Evolutionary conservation across 2,797 vertebrate species (phyloP).

Genomic region (Nyctalus aviator): DNA sequence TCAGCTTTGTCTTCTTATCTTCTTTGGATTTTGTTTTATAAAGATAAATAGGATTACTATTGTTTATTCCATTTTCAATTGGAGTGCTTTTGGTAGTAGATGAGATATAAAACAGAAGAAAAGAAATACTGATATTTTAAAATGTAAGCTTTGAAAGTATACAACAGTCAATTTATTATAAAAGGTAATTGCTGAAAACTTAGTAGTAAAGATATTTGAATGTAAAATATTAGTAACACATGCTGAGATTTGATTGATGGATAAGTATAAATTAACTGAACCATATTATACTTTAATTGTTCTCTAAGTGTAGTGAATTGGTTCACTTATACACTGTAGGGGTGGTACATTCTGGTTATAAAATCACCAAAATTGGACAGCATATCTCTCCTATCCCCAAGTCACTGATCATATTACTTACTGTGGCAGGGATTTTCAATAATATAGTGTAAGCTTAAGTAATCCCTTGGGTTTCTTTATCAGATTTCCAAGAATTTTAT

Average conservation of each 20-base stretch:
- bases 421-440: not conserved
- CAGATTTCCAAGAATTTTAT: not conserved
- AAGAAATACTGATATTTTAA: not conserved
- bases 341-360: not conserved
- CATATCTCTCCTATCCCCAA: not conserved
- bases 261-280: not conserved
- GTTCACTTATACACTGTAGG: not conserved
- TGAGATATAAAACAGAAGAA: not conserved
- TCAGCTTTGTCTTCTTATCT: not conserved
- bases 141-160: not conserved
- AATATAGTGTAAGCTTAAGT: constrained; percentile 2
- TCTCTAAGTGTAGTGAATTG: not conserved
- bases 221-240: not conserved
- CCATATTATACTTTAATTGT: not conserved
- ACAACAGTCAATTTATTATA: not conserved
- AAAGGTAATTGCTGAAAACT: not conserved
- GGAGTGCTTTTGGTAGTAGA: not conserved
- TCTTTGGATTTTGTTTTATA: not conserved
- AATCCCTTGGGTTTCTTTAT: not conserved
- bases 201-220: not conserved
- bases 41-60: not conserved
- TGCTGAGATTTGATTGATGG: not conserved
- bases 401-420: not conserved
- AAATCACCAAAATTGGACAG: not conserved
- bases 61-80: not conserved